phyloP scores from a whole-genome alignment of 2,113 vertebrate species.

The Triplophysa dalaica region DNA sequence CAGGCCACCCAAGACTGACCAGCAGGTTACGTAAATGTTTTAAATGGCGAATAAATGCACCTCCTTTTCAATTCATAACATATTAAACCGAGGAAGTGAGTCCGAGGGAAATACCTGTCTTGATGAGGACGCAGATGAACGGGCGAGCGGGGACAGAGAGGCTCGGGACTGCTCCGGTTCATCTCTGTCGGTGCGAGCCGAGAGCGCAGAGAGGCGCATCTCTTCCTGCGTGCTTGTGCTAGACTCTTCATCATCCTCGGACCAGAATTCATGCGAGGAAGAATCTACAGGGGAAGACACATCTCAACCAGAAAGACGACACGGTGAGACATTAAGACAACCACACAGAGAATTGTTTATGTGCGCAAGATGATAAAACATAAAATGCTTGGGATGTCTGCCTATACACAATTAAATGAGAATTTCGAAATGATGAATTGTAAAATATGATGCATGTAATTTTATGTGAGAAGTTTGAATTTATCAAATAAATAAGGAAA shows the following conservation, averaged over 20 bases:
- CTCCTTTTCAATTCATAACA: conserved; percentile 76
- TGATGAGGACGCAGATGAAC: conserved; percentile 3
- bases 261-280: conserved; percentile 48
- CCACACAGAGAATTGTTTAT: not conserved
- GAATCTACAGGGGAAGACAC: conserved; percentile 57
- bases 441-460: not conserved
- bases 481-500: not conserved
- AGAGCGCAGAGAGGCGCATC: conserved; percentile 11
- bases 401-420: not conserved
- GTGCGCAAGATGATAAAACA: not conserved
- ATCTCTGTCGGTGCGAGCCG: conserved; percentile 11
- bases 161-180: not conserved
- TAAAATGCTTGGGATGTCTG: not conserved
- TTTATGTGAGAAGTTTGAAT: not conserved
- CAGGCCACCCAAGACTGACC: not conserved
- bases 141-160: conserved; percentile 12
- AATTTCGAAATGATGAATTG: not conserved
- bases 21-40: conserved; percentile 35
- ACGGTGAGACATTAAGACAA: conserved; percentile 52
- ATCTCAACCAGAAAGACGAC: conserved; percentile 36
- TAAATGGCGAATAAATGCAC: conserved; percentile 71
- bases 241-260: conserved; percentile 31
- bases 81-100: conserved; percentile 67
- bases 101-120: conserved; percentile 3
- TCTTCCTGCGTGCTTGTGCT: conserved; percentile 28